Conservation (phyloP, 2,888 invertebrate genomes). For the Mythimna loreyi region DNA sequence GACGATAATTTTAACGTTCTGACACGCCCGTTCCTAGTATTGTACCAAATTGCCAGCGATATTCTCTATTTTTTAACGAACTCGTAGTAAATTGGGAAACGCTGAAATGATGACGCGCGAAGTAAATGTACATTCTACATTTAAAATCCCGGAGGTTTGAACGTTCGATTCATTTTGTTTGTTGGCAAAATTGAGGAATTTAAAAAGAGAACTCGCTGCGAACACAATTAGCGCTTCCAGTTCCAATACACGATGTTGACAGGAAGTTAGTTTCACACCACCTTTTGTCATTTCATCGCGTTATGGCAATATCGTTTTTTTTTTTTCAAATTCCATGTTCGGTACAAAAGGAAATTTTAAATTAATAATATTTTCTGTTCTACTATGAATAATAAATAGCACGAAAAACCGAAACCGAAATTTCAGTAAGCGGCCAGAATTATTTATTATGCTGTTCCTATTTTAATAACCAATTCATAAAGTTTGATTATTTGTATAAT, state of each 20-base stretch:
- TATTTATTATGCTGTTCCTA: slow-evolving; percentile 2
- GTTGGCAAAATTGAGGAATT: slow-evolving; percentile 42
- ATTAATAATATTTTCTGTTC: slow-evolving; percentile 4
- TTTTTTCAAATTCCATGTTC: slow-evolving; percentile 52
- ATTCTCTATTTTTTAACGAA: slow-evolving; percentile 57
- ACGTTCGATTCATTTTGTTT: slow-evolving; percentile 21
- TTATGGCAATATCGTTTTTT: slow-evolving; percentile 48
- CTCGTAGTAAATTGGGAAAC: slow-evolving; percentile 10
- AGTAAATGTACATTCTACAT: background rate
- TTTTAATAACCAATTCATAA: slow-evolving; percentile 3
- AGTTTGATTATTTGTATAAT: slow-evolving; percentile 4
- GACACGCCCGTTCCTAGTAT: slow-evolving; percentile 73
- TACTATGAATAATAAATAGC: slow-evolving; percentile 34
- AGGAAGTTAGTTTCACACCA: slow-evolving; percentile 58
- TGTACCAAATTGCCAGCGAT: slow-evolving; percentile 53
- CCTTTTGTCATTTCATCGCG: slow-evolving; percentile 49
- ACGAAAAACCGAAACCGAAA: background rate
- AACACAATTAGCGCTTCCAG: slow-evolving; percentile 51
- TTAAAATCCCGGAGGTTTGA: slow-evolving; percentile 1
- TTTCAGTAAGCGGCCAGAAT: background rate
- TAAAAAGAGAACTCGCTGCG: slow-evolving; percentile 37
- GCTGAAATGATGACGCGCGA: slow-evolving; percentile 12
- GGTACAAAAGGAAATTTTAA: slow-evolving; percentile 9
- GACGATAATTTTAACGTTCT: slow-evolving; percentile 72
- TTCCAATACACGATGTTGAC: slow-evolving; percentile 46